Conservation (phyloP, 2,888 invertebrate genomes). For the Diarsia mendica region DNA sequence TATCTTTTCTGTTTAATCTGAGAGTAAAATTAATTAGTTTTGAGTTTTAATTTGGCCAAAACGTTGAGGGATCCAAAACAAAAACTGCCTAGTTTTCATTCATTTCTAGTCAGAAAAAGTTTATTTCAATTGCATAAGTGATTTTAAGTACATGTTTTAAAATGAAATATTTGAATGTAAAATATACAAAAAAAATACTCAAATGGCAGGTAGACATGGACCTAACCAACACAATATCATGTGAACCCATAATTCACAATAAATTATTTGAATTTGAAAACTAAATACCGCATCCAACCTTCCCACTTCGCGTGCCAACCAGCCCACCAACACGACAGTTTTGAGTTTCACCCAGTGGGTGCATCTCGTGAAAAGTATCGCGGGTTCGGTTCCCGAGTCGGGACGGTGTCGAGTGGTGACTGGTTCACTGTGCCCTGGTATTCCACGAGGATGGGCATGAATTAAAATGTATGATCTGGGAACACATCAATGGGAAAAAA, state of each 20-base stretch:
- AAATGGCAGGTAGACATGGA: too few species aligned
- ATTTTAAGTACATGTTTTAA: background rate
- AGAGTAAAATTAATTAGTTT: too few species aligned
- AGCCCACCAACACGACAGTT: slow-evolving; percentile 84
- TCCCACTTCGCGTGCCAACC: slow-evolving; percentile 41
- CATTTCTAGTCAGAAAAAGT: fast-evolving
- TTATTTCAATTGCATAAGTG: background rate
- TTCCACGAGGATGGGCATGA: slow-evolving; percentile 43
- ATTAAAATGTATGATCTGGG: slow-evolving; percentile 43
- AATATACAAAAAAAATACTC: too few species aligned
- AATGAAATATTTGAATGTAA: too few species aligned
- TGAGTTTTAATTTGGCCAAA: too few species aligned
- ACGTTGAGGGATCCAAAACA: too few species aligned
- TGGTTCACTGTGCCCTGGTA: slow-evolving; percentile 71
- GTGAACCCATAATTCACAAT: too few species aligned
- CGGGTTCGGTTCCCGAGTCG: slow-evolving; percentile 79
- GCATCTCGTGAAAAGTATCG: slow-evolving; percentile 80
- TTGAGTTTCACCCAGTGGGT: slow-evolving; percentile 83
- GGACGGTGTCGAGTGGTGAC: slow-evolving; percentile 83
- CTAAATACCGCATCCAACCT: slow-evolving; percentile 71
- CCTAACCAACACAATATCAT: too few species aligned
- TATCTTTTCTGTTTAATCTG: too few species aligned
- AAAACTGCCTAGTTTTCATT: background rate
- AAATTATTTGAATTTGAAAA: too few species aligned
- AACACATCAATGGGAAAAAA: background rate